Evolutionary conservation across 2,797 vertebrate species (phyloP).

Genomic region (Monodelphis domestica): DNA sequence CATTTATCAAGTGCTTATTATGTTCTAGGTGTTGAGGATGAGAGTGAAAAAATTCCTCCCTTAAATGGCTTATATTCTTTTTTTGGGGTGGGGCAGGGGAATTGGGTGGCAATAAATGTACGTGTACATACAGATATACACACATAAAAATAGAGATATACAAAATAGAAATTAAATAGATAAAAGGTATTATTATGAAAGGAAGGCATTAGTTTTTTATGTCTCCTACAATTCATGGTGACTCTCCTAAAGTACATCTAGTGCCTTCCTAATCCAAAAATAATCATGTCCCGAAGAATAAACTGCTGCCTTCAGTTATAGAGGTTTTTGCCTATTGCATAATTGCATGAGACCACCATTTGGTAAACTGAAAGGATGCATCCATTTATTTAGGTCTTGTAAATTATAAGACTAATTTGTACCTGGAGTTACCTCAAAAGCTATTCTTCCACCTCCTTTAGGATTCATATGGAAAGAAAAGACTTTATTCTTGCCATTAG

Average conservation of each 20-base stretch:
- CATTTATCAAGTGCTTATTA: neutral
- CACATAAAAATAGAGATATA: neutral
- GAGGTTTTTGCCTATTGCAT: neutral
- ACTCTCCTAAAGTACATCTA: neutral
- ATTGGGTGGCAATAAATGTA: too few species aligned
- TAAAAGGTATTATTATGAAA: neutral
- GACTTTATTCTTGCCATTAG: neutral
- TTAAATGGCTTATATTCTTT: neutral
- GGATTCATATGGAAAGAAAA: too few species aligned
- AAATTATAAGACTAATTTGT: neutral
- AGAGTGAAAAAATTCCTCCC: neutral
- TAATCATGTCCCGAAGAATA: neutral
- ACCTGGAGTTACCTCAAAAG: neutral
- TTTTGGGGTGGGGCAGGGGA: too few species aligned
- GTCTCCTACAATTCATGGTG: neutral
- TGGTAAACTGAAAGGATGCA: neutral
- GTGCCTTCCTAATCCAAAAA: neutral
- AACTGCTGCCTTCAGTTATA: neutral
- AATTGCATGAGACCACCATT: neutral
- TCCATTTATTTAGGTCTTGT: neutral
- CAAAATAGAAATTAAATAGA: neutral
- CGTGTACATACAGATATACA: neutral
- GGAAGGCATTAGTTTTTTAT: neutral
- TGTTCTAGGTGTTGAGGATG: neutral
- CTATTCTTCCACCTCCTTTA: neutral